Evolutionary conservation across 2,888 invertebrate genomes (phyloP).

Genomic region (Xanthorhoe spadicearia): DNA sequence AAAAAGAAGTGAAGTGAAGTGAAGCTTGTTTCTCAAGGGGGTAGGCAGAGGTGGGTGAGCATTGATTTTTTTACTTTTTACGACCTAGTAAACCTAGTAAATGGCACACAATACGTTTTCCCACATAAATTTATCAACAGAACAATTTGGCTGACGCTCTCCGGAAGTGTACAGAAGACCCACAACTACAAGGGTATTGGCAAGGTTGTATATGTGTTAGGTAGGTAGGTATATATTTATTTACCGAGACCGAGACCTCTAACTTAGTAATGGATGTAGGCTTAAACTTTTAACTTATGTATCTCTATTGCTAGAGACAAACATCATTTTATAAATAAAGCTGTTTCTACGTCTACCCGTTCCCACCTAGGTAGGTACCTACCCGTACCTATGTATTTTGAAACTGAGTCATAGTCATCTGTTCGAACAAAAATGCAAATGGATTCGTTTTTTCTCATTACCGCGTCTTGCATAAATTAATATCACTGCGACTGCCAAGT

Average conservation of each 20-base stretch:
- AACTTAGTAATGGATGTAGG: too few species aligned
- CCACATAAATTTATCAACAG: neutral
- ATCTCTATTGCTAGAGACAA: too few species aligned
- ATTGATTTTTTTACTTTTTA: too few species aligned
- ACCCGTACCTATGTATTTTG: neutral
- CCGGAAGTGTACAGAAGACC: constrained; percentile 18
- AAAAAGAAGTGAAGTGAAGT: too few species aligned
- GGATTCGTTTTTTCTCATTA: constrained; percentile 9
- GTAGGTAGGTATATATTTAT: neutral
- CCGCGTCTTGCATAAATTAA: constrained; percentile 15
- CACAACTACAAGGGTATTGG: constrained; percentile 14
- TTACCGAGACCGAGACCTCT: neutral
- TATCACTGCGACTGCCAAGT: constrained; percentile 22
- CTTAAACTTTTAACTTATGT: too few species aligned
- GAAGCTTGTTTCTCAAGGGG: too few species aligned
- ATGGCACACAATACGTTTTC: neutral
- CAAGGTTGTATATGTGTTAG: constrained; percentile 16
- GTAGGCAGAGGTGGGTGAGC: too few species aligned
- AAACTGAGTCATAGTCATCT: constrained; percentile 1
- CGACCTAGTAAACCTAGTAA: too few species aligned
- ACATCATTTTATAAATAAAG: too few species aligned
- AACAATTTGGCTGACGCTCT: neutral
- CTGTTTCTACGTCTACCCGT: too few species aligned
- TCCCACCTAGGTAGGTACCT: neutral
- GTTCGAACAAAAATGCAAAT: neutral